Evolutionary conservation across 2,888 invertebrate genomes (phyloP), one percentile per base, ranked within the genome.

Genomic region (Spodoptera littoralis): DNA sequence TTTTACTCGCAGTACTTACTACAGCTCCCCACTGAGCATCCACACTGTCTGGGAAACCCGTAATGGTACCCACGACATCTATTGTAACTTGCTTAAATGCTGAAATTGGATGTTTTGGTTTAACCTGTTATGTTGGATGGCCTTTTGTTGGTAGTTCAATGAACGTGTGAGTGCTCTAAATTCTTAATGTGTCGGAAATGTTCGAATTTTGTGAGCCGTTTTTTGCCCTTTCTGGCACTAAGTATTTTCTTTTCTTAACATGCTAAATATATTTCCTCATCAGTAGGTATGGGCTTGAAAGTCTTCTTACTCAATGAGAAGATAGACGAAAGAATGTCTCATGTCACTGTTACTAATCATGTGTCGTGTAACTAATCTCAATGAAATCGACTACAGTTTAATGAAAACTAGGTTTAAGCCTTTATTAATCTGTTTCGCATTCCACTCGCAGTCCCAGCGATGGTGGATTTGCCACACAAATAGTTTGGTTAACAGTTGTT

Each of bases 401-500:
- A 73, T 76, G 57, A 61, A 60, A 57, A 67, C 53, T 58, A 49
- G 53, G 9, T 53, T 74, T 63, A 45, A 55, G 54, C 52, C 64
- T 62, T 65, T 48, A 65, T 65, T 71, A 76, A 60, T 55, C 56
- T 52, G 30, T 57, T 52, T 50, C 54, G 54, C 57, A 57, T 75
- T 75, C 63, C 60, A 42, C 63, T 73, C 47, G 50, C 56, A 62
- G 65, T 69, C 65, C 54, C 60, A 65, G 42, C 56, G 24, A 67
- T 50, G 49, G 54, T 65, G 60, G 57, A 50, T 52, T 65, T 54
- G 63, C 65, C 66, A 48, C 61, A 57, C 65, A 70, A 77, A 77
- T 78, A 77, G 73, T 77, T 73, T 58, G 61, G 73, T 73, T 66
- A 76, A 57, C 52, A 58, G 49, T n/a, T 44, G 49, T 61, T 55